phyloP scores from a whole-genome alignment of 1,140 invertebrate genomes.

The Ips typographus region DNA sequence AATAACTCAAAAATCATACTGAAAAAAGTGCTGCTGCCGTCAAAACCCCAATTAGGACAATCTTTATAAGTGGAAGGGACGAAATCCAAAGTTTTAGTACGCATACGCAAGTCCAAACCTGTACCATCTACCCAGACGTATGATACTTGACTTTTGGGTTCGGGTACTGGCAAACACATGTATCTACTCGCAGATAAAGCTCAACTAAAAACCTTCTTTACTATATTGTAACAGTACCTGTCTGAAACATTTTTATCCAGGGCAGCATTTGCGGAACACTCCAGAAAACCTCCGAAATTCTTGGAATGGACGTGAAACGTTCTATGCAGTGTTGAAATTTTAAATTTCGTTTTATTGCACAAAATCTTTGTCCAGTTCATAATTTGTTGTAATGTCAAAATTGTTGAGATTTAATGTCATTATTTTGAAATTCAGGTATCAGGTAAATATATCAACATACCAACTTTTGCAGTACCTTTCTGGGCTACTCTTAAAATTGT shows the following conservation, averaged over 20 bases:
- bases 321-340: too few species aligned
- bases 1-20: neutral
- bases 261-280: conserved; percentile 3
- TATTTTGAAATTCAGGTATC: too few species aligned
- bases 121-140: conserved; percentile 92
- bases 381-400: too few species aligned
- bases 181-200: neutral
- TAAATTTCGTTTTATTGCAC: too few species aligned
- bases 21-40: conserved; percentile 78
- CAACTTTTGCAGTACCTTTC: too few species aligned
- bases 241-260: conserved; percentile 9
- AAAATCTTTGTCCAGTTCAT: too few species aligned
- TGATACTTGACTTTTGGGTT: conserved; percentile 68
- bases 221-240: neutral
- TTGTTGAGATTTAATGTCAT: too few species aligned
- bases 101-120: conserved; percentile 69
- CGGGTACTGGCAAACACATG: conserved; percentile 67
- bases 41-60: conserved; percentile 93
- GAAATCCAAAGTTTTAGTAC: conserved; percentile 48
- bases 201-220: neutral
- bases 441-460: too few species aligned
- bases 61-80: conserved; percentile 60
- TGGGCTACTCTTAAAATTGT: too few species aligned
- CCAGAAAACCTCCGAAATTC: neutral
- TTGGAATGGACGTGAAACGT: too few species aligned